These are phyloP conservation scores for Halcyon badia DNA, from an alignment of 2,797 vertebrate species.

Conservation along the genomic window DNA sequence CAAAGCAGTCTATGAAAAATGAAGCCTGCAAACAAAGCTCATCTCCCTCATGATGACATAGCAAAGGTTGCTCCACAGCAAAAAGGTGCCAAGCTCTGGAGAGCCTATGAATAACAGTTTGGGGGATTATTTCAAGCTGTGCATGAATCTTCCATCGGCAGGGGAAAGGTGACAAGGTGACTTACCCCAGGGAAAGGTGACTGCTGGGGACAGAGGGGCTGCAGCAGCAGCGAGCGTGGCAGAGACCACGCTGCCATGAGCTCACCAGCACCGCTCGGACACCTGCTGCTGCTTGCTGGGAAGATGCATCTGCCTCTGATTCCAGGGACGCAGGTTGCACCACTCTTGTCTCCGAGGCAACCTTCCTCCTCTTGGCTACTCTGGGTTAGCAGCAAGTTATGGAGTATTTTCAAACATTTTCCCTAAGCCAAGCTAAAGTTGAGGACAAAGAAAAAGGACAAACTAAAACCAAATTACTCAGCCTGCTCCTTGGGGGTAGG, in stretches of 20 bases:
- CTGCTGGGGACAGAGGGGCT: neutral
- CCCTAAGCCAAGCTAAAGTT: neutral
- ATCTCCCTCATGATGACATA: rapidly evolving
- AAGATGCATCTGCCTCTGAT: rapidly evolving
- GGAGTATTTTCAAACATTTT: neutral
- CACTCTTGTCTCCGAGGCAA: rapidly evolving
- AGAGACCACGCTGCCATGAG: rapidly evolving
- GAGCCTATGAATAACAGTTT: neutral
- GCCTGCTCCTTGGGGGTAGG: neutral
- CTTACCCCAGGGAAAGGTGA: rapidly evolving
- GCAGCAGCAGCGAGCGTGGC: neutral
- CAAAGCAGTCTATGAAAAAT: neutral
- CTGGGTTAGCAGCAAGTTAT: neutral
- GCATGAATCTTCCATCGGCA: neutral
- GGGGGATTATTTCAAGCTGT: neutral
- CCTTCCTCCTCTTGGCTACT: neutral
- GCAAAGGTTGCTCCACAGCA: neutral
- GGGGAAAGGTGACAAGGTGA: neutral
- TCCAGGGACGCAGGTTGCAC: rapidly evolving
- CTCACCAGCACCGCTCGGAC: too few species aligned
- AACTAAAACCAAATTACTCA: neutral
- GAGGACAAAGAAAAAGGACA: neutral
- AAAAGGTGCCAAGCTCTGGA: rapidly evolving
- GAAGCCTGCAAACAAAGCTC: neutral
- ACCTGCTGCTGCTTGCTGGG: neutral